These are phyloP conservation scores for Drosophila prosaltans DNA, from an alignment of 1,140 invertebrate genomes.

Conservation along the genomic window DNA sequence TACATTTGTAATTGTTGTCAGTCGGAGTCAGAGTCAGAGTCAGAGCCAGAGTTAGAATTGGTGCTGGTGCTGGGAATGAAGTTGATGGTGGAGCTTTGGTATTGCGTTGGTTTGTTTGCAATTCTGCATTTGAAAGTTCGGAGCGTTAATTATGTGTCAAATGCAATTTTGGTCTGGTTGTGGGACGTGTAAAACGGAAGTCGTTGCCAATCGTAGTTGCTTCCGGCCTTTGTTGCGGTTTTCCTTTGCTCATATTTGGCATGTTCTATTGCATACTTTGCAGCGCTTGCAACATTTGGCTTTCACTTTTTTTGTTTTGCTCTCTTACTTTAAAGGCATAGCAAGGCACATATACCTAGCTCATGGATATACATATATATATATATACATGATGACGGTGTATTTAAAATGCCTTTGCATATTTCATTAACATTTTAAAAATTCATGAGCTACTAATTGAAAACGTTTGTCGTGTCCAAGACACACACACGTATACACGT, in stretches of 20 bases:
- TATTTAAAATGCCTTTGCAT: constrained; percentile 76
- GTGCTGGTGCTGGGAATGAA: not conserved
- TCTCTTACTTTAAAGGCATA: constrained; percentile 14
- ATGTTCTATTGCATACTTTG: constrained; percentile 46
- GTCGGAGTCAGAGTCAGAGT: constrained; percentile 46
- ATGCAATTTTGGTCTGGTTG: constrained; percentile 53
- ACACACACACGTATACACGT: constrained; percentile 8
- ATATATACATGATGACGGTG: not conserved
- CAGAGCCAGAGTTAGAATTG: not conserved
- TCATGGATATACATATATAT: too few species aligned
- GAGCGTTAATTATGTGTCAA: constrained; percentile 68
- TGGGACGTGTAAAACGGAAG: constrained; percentile 74
- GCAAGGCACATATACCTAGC: not conserved
- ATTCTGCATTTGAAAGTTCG: constrained; percentile 5
- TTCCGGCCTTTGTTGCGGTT: constrained; percentile 60
- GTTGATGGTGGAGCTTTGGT: not conserved
- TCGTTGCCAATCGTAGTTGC: constrained; percentile 76
- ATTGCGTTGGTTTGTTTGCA: constrained; percentile 25
- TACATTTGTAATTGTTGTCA: constrained; percentile 82
- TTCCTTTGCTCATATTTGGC: constrained; percentile 26
- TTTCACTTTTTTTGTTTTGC: constrained; percentile 57
- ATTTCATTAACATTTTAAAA: constrained; percentile 80
- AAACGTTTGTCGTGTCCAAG: constrained; percentile 76
- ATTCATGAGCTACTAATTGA: constrained; percentile 83
- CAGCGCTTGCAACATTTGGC: constrained; percentile 39